Conservation (phyloP, 2,113 vertebrate genomes). For the Pseudonaja textilis region DNA sequence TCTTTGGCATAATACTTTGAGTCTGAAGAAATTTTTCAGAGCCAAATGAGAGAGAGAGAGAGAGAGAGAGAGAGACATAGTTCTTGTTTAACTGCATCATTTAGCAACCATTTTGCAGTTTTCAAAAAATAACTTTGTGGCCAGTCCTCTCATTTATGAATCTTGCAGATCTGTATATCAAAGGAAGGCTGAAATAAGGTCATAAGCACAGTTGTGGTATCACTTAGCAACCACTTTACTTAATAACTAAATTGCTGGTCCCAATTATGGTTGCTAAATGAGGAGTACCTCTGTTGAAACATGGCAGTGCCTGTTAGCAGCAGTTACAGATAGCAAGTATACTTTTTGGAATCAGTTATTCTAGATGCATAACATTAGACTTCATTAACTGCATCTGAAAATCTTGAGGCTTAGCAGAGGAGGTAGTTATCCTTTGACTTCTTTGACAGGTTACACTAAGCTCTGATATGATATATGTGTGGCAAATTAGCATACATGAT, state of each 20-base stretch:
- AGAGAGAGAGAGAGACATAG: background rate
- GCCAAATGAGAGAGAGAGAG: background rate
- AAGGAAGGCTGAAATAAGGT: background rate
- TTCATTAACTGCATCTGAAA: background rate
- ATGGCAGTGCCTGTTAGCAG: background rate
- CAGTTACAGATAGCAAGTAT: background rate
- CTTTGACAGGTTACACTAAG: background rate
- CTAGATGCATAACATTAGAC: background rate
- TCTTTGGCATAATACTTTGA: background rate
- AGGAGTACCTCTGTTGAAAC: background rate
- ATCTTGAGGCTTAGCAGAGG: background rate
- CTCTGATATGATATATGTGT: background rate
- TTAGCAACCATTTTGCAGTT: background rate
- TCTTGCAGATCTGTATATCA: background rate
- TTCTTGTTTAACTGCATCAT: background rate
- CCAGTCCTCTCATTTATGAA: background rate
- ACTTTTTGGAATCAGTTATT: background rate
- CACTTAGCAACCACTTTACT: background rate
- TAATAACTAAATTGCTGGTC: background rate
- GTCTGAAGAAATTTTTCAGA: background rate
- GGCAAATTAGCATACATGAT: background rate
- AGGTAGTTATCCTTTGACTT: background rate
- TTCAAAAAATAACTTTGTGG: background rate
- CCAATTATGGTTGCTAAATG: background rate
- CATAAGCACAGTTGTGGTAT: background rate